Evolutionary conservation across 2,888 invertebrate species (phyloP), one percentile per base, ranked within the genome.

Genomic region (Trichacis sp.): DNA sequence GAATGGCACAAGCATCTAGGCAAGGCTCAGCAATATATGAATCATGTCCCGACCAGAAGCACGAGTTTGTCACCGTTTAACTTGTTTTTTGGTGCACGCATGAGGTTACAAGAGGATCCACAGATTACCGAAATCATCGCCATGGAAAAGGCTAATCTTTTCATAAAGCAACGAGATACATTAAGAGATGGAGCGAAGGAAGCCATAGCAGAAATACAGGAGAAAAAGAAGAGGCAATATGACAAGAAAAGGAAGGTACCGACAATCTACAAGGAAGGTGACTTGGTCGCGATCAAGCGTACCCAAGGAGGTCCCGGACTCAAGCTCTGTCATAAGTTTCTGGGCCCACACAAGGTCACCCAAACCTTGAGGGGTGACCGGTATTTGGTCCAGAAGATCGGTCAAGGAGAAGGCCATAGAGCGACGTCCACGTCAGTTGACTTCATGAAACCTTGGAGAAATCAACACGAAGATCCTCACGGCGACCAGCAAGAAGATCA

Each of bases 251-350:
- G 45, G n/a, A n/a, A n/a, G n/a, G n/a, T n/a, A n/a, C n/a, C n/a
- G n/a, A n/a, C n/a, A n/a, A n/a, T n/a, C 3, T 55, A 55, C 12
- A 36, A 38, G 17, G 51, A 42, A 30, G 68, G 57, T 11, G 70
- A 75, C 36, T 30, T 74, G 43, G 77, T 81, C 3, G 78, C 77
- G 3, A 80, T 81, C 11, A 75, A 78, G 58, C 58, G 78, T 19
- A 80, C 78, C 0, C 78, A 82, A 50, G 78, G 76, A 61, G 79
- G 78, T 6, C 68, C 71, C 12, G 79, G 78, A 0, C 47, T 78
- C n/a, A 83, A 84, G 60, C 42, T 82, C 9, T 61, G 64, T 17
- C 53, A 68, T 1, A 81, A 79, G 55, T 81, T 68, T 60, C 62
- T 81, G n/a, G 82, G 80, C 1, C 79, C 80, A n/a, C 78, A 80